Evolutionary conservation across 2,888 invertebrate genomes (phyloP), one percentile per base, ranked within the genome.

Genomic region (Phengaris alcon): DNA sequence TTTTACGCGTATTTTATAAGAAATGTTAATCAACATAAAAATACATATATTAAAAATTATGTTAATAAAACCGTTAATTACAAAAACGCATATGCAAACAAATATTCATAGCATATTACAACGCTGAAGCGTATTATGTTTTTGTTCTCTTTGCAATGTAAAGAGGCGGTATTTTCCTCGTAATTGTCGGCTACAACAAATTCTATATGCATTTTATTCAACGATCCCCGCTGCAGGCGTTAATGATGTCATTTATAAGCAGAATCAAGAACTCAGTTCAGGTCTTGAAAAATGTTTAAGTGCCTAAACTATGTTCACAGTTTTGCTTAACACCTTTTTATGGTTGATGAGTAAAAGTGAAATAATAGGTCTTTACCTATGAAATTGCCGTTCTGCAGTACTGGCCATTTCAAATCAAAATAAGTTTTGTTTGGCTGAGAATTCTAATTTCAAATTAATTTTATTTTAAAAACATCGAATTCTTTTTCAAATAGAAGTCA

Each of bases 201-300:
- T 69, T 48, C 48, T 48, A 48, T n/a, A 69, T 69, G 69, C 15
- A 69, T 15, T 69, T 69, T 69, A n/a, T 48, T 46, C n/a, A 69
- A 15, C 69, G 69, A 69, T 46, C 69, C 10, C 48, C 69, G 48
- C n/a, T 48, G 69, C 48, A 48, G 0, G 48, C 46, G n/a, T n/a
- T 69, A 48, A 69, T 69, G 69, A 69, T 48, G 69, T 69, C 46
- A 69, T 69, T 69, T 69, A 48, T 69, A 69, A 69, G 69, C 69
- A 69, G 69, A 48, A 48, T 48, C 48, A 69, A 48, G 68, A 9
- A n/a, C 15, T n/a, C 68, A 69, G 46, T 68, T 46, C 44, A 68
- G 69, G 69, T n/a, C 69, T 69, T 69, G 15, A 48, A 69, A 68
- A 69, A 68, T n/a, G 46, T n/a, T 68, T 0, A 46, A 68, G 46